Conservation (phyloP, 2,888 invertebrate species). For the Boloria selene region DNA sequence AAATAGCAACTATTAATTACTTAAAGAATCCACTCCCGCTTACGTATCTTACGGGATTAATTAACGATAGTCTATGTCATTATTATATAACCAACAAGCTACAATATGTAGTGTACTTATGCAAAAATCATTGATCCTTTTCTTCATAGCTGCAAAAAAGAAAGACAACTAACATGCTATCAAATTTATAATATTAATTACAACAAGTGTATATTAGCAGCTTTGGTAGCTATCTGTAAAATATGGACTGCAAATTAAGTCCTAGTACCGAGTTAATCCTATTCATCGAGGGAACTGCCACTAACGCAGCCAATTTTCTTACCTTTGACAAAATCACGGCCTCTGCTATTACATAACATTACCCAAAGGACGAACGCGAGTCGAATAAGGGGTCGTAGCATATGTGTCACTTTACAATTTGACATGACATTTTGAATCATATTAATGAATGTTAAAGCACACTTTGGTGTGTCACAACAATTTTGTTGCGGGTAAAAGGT, state of each 20-base stretch:
- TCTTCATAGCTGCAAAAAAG: no score
- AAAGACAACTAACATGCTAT: no score
- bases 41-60: no score
- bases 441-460: slow-evolving; percentile 65
- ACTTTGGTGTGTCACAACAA: slow-evolving; percentile 53
- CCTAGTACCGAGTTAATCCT: slow-evolving; percentile 55
- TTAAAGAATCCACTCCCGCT: no score
- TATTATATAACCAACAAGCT: no score
- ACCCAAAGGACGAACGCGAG: slow-evolving; percentile 77
- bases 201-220: not conserved
- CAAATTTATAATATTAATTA: not conserved
- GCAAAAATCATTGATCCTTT: no score
- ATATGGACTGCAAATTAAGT: slow-evolving; percentile 16
- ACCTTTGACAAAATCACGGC: slow-evolving; percentile 81
- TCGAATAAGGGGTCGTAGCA: slow-evolving; percentile 63
- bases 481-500: slow-evolving; percentile 37
- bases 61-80: no score
- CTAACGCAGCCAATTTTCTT: slow-evolving; percentile 80
- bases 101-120: no score
- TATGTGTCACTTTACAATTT: slow-evolving; percentile 49
- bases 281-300: slow-evolving; percentile 70
- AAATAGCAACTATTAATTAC: no score
- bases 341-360: slow-evolving; percentile 79
- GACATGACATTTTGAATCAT: slow-evolving; percentile 58
- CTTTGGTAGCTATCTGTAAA: slow-evolving; percentile 41